Conservation (phyloP, 2,888 invertebrate genomes). For the Mamestra brassicae region DNA sequence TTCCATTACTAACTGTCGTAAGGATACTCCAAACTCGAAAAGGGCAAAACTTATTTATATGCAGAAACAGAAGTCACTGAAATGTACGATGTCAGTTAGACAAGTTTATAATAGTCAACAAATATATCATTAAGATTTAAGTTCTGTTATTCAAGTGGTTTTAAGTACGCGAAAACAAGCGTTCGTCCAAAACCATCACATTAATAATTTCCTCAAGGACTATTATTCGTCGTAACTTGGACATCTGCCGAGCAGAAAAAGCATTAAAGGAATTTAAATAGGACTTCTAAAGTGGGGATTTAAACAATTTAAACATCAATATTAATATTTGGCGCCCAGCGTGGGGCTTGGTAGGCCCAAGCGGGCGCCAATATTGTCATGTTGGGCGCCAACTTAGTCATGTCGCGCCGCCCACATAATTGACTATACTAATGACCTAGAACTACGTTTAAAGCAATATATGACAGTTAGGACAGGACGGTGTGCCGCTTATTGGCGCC, state of each 20-base stretch:
- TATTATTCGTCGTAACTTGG: conserved; percentile 40
- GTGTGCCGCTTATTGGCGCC: conserved; percentile 39
- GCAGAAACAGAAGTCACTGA: background rate
- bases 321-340: conserved; percentile 58
- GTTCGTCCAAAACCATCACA: conserved; percentile 33
- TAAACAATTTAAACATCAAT: conserved; percentile 47
- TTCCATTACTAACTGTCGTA: background rate
- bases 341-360: conserved; percentile 23
- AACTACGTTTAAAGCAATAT: conserved; percentile 29
- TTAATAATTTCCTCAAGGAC: conserved; percentile 26
- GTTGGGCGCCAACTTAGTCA: conserved; percentile 33
- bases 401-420: conserved; percentile 25
- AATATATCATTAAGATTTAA: conserved; percentile 10
- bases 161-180: conserved; percentile 18
- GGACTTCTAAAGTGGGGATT: conserved; percentile 13
- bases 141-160: conserved; percentile 4
- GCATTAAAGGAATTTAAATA: conserved; percentile 32
- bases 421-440: conserved; percentile 36
- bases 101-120: conserved; percentile 2
- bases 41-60: background rate
- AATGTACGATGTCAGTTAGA: background rate
- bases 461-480: conserved; percentile 23
- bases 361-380: conserved; percentile 41
- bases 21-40: background rate
- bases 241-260: conserved; percentile 41